Evolutionary conservation across 2,888 invertebrate species (phyloP).

Genomic region (Euzophera pinguis): DNA sequence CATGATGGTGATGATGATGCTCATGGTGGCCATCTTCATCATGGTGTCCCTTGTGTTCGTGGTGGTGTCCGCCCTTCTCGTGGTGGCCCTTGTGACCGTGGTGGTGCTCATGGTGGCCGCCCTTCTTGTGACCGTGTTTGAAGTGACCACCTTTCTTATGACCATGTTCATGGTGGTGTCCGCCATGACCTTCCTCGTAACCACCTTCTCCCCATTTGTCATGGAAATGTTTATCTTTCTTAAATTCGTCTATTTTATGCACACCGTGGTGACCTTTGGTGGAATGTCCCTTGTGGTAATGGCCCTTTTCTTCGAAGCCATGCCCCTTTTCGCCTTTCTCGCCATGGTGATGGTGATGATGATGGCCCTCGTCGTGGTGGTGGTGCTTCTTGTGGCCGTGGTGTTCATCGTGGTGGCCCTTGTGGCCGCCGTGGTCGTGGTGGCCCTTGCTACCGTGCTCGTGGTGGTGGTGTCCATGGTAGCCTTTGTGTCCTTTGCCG

Average conservation of each 20-base stretch:
- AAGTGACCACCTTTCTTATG: slow-evolving; percentile 90
- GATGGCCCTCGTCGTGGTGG: slow-evolving; percentile 83
- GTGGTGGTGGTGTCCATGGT: slow-evolving; percentile 83
- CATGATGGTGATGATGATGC: slow-evolving; percentile 86
- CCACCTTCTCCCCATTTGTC: slow-evolving; percentile 90
- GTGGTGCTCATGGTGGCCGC: slow-evolving; percentile 87
- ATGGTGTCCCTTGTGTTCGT: slow-evolving; percentile 89
- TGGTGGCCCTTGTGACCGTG: slow-evolving; percentile 90
- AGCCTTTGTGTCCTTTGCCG: slow-evolving; percentile 84
- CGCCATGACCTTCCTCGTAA: slow-evolving; percentile 88
- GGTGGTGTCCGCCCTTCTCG: slow-evolving; percentile 89
- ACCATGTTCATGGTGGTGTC: slow-evolving; percentile 86
- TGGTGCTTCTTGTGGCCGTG: slow-evolving; percentile 83
- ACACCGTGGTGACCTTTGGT: slow-evolving; percentile 92
- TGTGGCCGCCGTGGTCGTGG: slow-evolving; percentile 83
- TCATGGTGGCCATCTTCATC: slow-evolving; percentile 88
- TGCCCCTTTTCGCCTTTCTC: slow-evolving; percentile 83
- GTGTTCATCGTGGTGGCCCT: slow-evolving; percentile 80
- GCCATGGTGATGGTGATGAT: slow-evolving; percentile 81
- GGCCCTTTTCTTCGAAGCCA: slow-evolving; percentile 79
- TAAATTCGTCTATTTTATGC: slow-evolving; percentile 90
- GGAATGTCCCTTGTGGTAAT: slow-evolving; percentile 90
- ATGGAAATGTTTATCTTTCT: slow-evolving; percentile 91
- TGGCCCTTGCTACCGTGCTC: slow-evolving; percentile 86
- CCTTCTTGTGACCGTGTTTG: slow-evolving; percentile 88